These are phyloP conservation scores for Picathartes gymnocephalus DNA, from an alignment of 2,113 vertebrate species.

Conservation along the genomic window DNA sequence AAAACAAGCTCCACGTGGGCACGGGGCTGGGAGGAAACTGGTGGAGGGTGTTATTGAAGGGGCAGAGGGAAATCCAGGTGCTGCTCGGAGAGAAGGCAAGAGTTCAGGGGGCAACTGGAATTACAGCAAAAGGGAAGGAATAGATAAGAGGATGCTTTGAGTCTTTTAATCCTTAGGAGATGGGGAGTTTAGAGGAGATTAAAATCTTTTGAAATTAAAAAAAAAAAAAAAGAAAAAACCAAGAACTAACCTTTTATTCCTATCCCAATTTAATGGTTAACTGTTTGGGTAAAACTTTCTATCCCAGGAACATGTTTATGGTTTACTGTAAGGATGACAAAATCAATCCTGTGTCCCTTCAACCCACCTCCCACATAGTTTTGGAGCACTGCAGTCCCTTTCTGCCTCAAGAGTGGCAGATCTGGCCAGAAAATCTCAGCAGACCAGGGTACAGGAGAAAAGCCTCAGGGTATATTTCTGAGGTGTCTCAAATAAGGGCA, in stretches of 20 bases:
- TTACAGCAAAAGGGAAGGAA: background rate
- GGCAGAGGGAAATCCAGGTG: background rate
- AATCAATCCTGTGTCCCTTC: background rate
- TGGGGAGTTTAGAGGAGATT: background rate
- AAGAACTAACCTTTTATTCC: too few relatives aligned
- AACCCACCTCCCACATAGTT: background rate
- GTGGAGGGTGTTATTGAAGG: accelerated
- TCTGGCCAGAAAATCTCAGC: background rate
- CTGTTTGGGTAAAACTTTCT: background rate
- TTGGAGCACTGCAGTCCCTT: background rate
- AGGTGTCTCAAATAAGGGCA: background rate
- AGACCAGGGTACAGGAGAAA: background rate
- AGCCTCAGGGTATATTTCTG: accelerated
- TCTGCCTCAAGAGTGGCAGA: background rate
- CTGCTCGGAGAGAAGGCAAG: background rate
- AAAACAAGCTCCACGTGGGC: background rate
- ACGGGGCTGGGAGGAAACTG: background rate
- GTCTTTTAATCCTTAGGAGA: background rate
- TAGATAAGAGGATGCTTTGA: background rate
- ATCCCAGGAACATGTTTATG: background rate
- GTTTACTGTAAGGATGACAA: background rate
- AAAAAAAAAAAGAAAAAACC: background rate
- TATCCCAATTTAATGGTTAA: background rate
- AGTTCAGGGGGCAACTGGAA: background rate
- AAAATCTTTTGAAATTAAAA: background rate